These are phyloP conservation scores for Gnathonemus echidnorhynchus DNA, from an alignment of 2,113 vertebrate genomes.

Conservation along the genomic window DNA sequence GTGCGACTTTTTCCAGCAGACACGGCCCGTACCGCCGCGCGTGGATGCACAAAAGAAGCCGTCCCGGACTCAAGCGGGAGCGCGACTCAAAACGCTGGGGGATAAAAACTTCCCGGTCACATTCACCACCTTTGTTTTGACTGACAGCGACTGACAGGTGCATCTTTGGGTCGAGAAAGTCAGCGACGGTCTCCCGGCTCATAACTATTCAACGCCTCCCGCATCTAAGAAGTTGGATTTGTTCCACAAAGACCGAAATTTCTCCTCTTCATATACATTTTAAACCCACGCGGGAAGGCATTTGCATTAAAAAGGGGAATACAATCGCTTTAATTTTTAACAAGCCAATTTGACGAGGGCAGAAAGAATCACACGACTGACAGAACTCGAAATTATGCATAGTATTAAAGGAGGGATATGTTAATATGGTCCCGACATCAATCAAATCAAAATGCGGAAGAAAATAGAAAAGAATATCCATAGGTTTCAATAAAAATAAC, in stretches of 20 bases:
- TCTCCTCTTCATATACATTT: constrained; percentile 63
- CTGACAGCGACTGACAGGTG: constrained; percentile 58
- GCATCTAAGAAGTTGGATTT: constrained; percentile 28
- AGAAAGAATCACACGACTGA: constrained; percentile 58
- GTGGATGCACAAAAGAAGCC: background rate
- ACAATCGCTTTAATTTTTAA: constrained; percentile 71
- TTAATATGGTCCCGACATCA: constrained; percentile 45
- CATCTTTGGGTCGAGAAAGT: constrained; percentile 1
- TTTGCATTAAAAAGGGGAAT: constrained; percentile 60
- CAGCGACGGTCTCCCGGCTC: constrained; percentile 37
- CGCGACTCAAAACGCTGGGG: background rate
- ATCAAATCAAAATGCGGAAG: constrained; percentile 36
- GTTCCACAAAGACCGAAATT: constrained; percentile 32
- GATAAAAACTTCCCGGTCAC: background rate
- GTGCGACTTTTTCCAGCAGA: background rate
- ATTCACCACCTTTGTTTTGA: constrained; percentile 39
- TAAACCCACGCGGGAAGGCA: constrained; percentile 59
- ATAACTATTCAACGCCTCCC: constrained; percentile 57
- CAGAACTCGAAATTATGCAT: constrained; percentile 47
- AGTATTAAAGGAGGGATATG: constrained; percentile 40
- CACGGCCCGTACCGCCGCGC: background rate
- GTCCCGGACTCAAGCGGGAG: background rate
- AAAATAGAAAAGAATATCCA: constrained; percentile 42
- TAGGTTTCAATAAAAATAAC: constrained; percentile 59
- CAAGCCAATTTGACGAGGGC: constrained; percentile 63